phyloP scores from a whole-genome alignment of 2,888 invertebrate genomes.

The Volucella zonaria region DNA sequence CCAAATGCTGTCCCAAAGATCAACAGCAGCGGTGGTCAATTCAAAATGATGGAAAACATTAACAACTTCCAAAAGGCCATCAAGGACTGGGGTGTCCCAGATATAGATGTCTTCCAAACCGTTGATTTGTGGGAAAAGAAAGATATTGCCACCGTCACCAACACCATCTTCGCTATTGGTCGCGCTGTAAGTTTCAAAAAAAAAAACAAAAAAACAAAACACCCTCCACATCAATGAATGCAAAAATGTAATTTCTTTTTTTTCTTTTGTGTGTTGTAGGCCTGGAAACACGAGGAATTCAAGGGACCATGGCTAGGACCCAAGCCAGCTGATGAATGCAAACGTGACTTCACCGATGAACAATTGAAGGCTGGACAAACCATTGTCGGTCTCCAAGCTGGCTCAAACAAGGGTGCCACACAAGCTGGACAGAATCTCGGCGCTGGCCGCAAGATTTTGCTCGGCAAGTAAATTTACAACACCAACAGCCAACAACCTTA shows the following conservation, averaged over 20 bases:
- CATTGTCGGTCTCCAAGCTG: slow-evolving; percentile 96
- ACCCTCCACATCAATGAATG: too few relatives aligned
- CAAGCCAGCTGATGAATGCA: slow-evolving; percentile 96
- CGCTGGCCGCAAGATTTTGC: slow-evolving; percentile 93
- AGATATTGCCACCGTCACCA: slow-evolving; percentile 92
- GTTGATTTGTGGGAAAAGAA: slow-evolving; percentile 98
- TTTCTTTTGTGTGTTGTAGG: slow-evolving; percentile 83
- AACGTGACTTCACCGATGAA: slow-evolving; percentile 96
- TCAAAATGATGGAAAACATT: slow-evolving; percentile 99
- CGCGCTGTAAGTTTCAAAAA: slow-evolving; percentile 86
- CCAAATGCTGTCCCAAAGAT: slow-evolving; percentile 95
- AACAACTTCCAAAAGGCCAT: slow-evolving; percentile 94
- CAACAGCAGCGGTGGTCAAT: slow-evolving; percentile 97
- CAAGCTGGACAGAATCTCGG: slow-evolving; percentile 96
- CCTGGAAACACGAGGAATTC: slow-evolving; percentile 93
- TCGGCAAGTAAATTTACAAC: slow-evolving; percentile 89
- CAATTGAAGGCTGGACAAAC: slow-evolving; percentile 94
- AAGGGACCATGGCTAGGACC: slow-evolving; percentile 95
- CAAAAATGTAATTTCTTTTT: not conserved
- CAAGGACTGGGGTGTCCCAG: slow-evolving; percentile 93
- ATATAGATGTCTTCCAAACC: slow-evolving; percentile 97
- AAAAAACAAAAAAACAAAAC: not conserved
- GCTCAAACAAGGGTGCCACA: slow-evolving; percentile 97
- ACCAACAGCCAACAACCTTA: slow-evolving; percentile 22
- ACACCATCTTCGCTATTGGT: slow-evolving; percentile 92